phyloP scores from a whole-genome alignment of 2,113 vertebrate species.

The Perca flavescens region DNA sequence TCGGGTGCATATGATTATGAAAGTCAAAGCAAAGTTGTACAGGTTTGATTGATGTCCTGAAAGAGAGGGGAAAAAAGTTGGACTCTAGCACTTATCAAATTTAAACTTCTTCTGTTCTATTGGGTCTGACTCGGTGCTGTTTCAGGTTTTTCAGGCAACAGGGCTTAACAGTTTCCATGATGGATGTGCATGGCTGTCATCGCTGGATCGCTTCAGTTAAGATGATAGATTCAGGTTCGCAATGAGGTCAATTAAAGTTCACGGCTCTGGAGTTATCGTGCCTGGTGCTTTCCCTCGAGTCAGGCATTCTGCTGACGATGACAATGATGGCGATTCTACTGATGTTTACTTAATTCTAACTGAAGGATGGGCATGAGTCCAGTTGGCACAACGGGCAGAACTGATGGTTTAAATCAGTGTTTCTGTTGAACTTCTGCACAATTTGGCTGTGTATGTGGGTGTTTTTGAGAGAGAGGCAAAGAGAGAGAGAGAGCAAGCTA shows the following conservation, averaged over 20 bases:
- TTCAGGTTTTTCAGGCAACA: conserved; percentile 51
- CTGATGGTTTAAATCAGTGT: conserved; percentile 19
- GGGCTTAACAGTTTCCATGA: conserved; percentile 57
- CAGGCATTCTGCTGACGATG: conserved; percentile 21
- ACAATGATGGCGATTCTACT: neutral
- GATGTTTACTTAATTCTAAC: conserved; percentile 11
- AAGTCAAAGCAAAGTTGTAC: conserved; percentile 65
- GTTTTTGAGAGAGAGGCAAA: neutral
- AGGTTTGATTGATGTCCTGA: conserved; percentile 22
- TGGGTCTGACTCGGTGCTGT: conserved; percentile 40
- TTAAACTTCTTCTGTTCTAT: conserved; percentile 37
- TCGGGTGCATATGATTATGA: conserved; percentile 19
- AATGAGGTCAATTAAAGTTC: conserved; percentile 70
- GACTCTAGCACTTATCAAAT: neutral
- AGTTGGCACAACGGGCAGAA: conserved; percentile 5
- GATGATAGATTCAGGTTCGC: conserved; percentile 64
- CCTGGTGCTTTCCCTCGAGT: conserved; percentile 34
- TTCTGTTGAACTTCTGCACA: conserved; percentile 37
- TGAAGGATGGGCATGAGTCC: conserved; percentile 2
- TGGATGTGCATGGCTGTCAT: conserved; percentile 55
- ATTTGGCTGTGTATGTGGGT: neutral
- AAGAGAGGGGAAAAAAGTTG: neutral
- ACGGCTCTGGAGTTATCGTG: conserved; percentile 25
- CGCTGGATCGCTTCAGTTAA: conserved; percentile 61
- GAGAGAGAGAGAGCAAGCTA: conserved; percentile 12